Evolutionary conservation across 2,888 invertebrate species (phyloP).

Genomic region (Protonemura montana): DNA sequence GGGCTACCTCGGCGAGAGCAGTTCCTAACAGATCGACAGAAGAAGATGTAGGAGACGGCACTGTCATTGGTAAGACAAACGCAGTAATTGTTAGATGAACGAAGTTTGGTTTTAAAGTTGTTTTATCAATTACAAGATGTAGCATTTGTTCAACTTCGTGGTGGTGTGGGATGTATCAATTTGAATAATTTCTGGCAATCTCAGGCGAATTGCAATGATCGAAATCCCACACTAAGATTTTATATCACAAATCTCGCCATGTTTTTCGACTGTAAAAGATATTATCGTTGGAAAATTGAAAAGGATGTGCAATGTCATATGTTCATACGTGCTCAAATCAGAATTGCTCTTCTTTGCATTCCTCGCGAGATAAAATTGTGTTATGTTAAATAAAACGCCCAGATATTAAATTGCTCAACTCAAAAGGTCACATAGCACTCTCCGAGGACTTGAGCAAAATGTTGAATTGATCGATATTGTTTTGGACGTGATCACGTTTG

Average conservation of each 20-base stretch:
- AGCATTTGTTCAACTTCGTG: too few species aligned
- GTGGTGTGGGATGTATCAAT: too few species aligned
- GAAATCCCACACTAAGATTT: too few species aligned
- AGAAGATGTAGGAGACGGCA: neutral
- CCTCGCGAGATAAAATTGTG: neutral
- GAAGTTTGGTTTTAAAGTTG: too few species aligned
- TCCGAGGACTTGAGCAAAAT: neutral
- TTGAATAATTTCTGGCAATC: too few species aligned
- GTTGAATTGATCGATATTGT: neutral
- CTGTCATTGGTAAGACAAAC: neutral
- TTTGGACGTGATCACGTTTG: neutral
- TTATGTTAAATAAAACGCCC: neutral
- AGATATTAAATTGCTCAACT: too few species aligned
- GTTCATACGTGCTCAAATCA: neutral
- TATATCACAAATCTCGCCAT: too few species aligned
- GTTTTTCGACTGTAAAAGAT: neutral
- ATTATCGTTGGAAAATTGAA: neutral
- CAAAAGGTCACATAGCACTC: neutral
- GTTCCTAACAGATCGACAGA: constrained; percentile 13
- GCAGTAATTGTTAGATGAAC: too few species aligned
- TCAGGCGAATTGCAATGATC: too few species aligned
- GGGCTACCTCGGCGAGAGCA: neutral
- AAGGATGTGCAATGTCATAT: neutral
- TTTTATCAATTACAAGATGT: too few species aligned
- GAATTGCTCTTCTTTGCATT: neutral